Percentiles rank a stretch among this genome's conserved stretches.
Conservation (phyloP, 1,140 invertebrate genomes). For the Anagrus nilaparvatae region DNA sequence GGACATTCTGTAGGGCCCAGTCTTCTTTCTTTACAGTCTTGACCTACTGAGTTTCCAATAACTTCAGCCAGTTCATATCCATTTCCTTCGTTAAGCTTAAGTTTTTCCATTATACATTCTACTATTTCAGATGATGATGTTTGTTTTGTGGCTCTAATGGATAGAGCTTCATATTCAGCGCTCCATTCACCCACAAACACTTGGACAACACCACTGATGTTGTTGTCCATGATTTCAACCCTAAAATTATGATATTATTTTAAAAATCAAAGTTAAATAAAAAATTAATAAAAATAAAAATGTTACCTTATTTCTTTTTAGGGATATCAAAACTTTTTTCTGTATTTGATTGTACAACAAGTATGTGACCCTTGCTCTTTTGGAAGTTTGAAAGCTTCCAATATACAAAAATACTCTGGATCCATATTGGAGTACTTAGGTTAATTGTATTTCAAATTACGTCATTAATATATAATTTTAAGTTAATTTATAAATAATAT, state of each 20-base stretch:
- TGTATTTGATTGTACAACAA: constrained; percentile 33
- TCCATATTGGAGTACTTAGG: constrained; percentile 5
- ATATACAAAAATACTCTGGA: constrained; percentile 11
- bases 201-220: constrained; percentile 47
- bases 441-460: not conserved
- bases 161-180: constrained; percentile 79
- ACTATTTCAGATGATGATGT: constrained; percentile 85
- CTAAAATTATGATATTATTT: constrained; percentile 19
- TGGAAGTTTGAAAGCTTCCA: constrained; percentile 16
- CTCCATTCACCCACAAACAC: constrained; percentile 86
- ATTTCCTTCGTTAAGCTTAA: constrained; percentile 54
- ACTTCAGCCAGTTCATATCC: constrained; percentile 89
- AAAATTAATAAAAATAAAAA: constrained; percentile 4
- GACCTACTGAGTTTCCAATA: constrained; percentile 65
- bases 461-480: not conserved
- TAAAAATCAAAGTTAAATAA: constrained; percentile 4
- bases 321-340: constrained; percentile 37
- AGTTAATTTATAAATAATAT: too few relatives aligned
- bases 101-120: constrained; percentile 69
- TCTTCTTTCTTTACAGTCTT: constrained; percentile 86
- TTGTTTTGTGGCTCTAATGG: constrained; percentile 85
- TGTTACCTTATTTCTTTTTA: constrained; percentile 31
- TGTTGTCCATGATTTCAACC: constrained; percentile 39
- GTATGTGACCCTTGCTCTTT: constrained; percentile 16
- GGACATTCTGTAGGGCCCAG: constrained; percentile 79